phyloP scores from a whole-genome alignment of 37 sponge, comb jelly and placozoan species.

The Halisarca cf. caerulea region DNA sequence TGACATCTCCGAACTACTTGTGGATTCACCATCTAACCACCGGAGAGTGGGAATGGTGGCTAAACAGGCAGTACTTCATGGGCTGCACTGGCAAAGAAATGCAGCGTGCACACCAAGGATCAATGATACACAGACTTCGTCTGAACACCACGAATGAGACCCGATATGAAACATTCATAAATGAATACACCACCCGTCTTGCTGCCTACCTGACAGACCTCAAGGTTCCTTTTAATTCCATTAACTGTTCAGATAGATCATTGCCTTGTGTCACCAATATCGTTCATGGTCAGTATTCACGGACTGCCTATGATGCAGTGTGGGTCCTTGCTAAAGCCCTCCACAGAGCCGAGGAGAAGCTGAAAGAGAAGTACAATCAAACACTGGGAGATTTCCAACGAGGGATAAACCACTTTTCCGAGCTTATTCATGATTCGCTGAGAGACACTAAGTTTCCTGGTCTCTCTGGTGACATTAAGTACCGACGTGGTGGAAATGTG shows the following conservation, averaged over 20 bases:
- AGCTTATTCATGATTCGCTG: background rate
- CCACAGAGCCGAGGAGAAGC: background rate
- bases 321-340: conserved; percentile 1
- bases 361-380: background rate
- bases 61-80: background rate
- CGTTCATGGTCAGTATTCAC: background rate
- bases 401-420: background rate
- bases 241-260: background rate
- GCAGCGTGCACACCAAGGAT: background rate
- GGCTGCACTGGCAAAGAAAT: background rate
- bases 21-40: background rate
- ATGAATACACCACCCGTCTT: background rate
- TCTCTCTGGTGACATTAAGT: background rate
- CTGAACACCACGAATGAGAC: background rate
- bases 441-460: background rate
- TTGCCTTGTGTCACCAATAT: background rate
- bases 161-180: background rate
- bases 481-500: background rate
- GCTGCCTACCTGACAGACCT: background rate
- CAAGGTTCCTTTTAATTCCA: background rate
- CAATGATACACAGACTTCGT: background rate
- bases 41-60: background rate
- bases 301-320: conserved; percentile 14
- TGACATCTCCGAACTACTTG: background rate
- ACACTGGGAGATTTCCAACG: background rate